Base-by-base conservation (phyloP, 1,140 invertebrate genomes). In the Bactericera cockerelli region DNA sequence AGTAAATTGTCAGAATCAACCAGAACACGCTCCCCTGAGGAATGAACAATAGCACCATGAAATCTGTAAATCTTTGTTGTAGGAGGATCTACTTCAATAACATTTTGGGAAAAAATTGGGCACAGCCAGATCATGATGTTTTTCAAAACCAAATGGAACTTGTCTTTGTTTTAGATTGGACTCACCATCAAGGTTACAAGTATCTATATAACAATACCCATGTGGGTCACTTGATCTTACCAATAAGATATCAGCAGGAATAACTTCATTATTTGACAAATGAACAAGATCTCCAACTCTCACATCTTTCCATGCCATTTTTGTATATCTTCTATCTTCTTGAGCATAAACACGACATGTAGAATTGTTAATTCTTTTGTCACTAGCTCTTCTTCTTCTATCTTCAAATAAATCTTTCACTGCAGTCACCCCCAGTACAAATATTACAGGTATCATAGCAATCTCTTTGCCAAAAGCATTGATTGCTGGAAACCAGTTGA, bases 151-250 rank as follows among this genome's bases (percentile, higher is more conserved):
- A 56, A 78, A 73, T 13, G 86, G 81, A 1, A 91, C 86, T 72
- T 95, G 85, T 67, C 94, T 79, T 66, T 95, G 90, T 74, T 99
- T 99, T 49, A 99, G 75, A 77, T 98, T 99, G n/a, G 93, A 98
- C 75, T 99, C 97, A 11, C 97, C 97, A 70, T 99, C 97, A 64
- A 99, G 76, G 75, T 98, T 98, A 62, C 93, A 91, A 1, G 95
- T 98, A 74, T 99, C 82, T 68, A 99, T 86, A 73, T 97, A 99
- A 70, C 94, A 98, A 65, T 96, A 81, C 26, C 93, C 93, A 68
- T 92, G 81, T 2, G 89, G 83, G 75, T 97, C 93, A 70, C 92
- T 93, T 42, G 87, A 89, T 62, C 84, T 78, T 31, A 98, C 74
- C 22, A 99, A 71, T 25, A 99, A 75, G 66, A 98, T 86, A 72